phyloP scores from a whole-genome alignment of 2,888 invertebrate genomes.

The Ametastegia equiseti region DNA sequence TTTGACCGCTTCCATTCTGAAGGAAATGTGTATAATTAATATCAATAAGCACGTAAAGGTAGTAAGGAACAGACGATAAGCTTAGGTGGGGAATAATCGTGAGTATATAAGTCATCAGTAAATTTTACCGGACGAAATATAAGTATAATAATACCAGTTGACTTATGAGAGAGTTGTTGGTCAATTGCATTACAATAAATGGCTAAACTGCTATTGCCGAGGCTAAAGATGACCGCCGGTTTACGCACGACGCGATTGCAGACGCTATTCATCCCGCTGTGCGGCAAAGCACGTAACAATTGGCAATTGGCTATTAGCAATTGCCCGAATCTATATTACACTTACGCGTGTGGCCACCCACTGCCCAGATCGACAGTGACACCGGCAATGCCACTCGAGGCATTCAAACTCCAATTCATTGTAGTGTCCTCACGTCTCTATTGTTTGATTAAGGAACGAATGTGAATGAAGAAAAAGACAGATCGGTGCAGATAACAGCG shows the following conservation, averaged over 20 bases:
- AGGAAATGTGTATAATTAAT: not conserved
- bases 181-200: constrained; percentile 18
- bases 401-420: not conserved
- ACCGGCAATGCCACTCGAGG: not conserved
- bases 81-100: not conserved
- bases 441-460: not conserved
- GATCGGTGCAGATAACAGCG: not conserved
- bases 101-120: too few species aligned
- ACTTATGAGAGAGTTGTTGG: constrained; percentile 11
- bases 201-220: not conserved
- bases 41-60: not conserved
- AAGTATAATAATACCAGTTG: not conserved
- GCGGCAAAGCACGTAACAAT: constrained; percentile 34
- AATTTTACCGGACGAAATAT: not conserved
- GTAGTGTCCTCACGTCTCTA: not conserved
- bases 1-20: too few species aligned
- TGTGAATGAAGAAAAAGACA: not conserved
- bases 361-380: not conserved
- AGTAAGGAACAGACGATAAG: not conserved
- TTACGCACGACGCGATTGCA: not conserved
- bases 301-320: constrained; percentile 8
- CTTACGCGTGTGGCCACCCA: constrained; percentile 3
- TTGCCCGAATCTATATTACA: constrained; percentile 3
- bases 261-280: not conserved
- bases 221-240: constrained; percentile 1